phyloP scores from a whole-genome alignment of 2,797 vertebrate genomes.

The Hephaestus fuliginosus region DNA sequence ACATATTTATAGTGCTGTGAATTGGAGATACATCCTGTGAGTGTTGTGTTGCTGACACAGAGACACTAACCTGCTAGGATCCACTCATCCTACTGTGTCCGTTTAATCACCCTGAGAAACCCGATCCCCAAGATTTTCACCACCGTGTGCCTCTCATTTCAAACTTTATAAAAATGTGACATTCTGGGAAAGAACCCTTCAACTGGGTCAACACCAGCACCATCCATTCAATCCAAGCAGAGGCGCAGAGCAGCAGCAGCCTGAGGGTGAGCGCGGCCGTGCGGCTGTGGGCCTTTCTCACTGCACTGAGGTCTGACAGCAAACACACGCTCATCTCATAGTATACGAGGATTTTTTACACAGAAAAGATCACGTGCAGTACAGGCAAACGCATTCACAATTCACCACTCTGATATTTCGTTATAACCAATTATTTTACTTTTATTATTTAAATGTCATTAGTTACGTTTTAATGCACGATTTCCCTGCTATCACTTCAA shows the following conservation, averaged over 20 bases:
- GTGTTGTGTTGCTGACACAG: not conserved
- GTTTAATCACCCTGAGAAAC: not conserved
- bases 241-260: not conserved
- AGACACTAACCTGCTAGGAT: not conserved
- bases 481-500: not conserved
- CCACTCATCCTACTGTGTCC: not conserved
- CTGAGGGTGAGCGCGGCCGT: too few species aligned
- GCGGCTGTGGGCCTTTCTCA: too few species aligned
- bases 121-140: not conserved
- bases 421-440: not conserved
- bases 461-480: not conserved
- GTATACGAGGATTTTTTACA: not conserved
- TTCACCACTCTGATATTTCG: not conserved
- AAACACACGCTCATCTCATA: not conserved
- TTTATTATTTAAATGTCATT: not conserved
- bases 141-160: not conserved
- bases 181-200: not conserved
- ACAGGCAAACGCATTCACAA: not conserved
- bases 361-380: not conserved
- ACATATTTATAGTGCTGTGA: too few species aligned
- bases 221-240: too few species aligned
- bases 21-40: too few species aligned
- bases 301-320: not conserved
- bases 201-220: not conserved
- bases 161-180: not conserved